Percentiles rank a stretch among this genome's conserved stretches.
Evolutionary conservation across 2,888 invertebrate genomes (phyloP).

Genomic region (Helicoverpa assulta): DNA sequence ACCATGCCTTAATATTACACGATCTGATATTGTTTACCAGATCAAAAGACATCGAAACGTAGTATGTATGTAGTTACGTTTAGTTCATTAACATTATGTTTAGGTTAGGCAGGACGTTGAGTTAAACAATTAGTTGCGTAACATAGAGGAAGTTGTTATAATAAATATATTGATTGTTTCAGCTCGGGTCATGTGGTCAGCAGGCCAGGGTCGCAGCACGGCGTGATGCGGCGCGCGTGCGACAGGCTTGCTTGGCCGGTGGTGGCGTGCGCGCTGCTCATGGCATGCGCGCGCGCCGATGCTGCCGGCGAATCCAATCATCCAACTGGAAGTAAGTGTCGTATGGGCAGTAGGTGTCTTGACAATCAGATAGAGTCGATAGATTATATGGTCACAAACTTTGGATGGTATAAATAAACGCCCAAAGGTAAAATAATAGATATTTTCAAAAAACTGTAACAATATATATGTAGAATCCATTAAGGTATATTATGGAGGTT

Average conservation of each 20-base stretch:
- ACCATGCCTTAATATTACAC: no score
- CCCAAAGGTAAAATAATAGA: no score
- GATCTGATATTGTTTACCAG: no score
- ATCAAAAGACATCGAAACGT: background rate
- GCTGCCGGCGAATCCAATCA: conserved; percentile 68
- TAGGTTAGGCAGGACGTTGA: conserved; percentile 10
- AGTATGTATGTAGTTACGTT: background rate
- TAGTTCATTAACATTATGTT: conserved; percentile 10
- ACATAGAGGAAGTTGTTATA: conserved; percentile 31
- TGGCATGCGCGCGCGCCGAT: conserved; percentile 75
- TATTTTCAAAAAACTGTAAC: no score
- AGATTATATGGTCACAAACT: background rate
- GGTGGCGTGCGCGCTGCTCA: conserved; percentile 80
- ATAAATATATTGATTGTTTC: conserved; percentile 65
- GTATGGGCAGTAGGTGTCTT: background rate
- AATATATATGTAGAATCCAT: no score
- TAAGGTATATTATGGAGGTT: no score
- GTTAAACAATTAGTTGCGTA: conserved; percentile 16
- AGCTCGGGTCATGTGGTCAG: conserved; percentile 84
- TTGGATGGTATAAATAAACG: no score
- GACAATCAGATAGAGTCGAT: background rate
- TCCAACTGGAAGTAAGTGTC: conserved; percentile 78
- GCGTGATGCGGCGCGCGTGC: conserved; percentile 82
- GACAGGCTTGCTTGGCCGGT: conserved; percentile 75
- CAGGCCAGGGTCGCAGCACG: conserved; percentile 73